Conservation (phyloP, 2,113 vertebrate species). For the Mirza zaza region DNA sequence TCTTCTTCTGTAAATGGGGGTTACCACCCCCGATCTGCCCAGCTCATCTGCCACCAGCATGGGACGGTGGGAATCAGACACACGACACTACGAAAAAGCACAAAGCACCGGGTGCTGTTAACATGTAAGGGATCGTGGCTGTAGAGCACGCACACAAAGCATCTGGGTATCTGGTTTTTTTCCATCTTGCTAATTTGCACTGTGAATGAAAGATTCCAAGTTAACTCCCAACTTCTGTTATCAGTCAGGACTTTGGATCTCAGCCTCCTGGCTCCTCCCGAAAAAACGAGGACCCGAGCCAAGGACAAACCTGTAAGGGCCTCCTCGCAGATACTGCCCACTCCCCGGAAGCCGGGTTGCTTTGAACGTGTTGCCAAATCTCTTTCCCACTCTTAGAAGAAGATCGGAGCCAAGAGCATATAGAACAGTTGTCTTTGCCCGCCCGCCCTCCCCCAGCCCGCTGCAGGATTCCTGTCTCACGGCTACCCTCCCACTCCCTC, state of each 20-base stretch:
- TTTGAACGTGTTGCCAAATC: constrained; percentile 57
- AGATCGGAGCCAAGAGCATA: constrained; percentile 7
- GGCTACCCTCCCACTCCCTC: neutral
- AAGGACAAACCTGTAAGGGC: constrained; percentile 46
- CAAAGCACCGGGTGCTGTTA: neutral
- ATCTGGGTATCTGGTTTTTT: neutral
- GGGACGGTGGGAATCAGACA: neutral
- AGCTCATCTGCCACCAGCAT: no score
- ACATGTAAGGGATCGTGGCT: neutral
- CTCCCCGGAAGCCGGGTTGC: constrained; percentile 40
- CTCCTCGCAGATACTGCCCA: neutral
- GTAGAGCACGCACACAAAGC: neutral
- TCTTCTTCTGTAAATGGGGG: neutral
- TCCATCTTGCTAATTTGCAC: neutral
- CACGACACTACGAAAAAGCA: neutral
- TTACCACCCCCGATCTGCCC: neutral
- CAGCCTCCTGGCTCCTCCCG: constrained; percentile 4
- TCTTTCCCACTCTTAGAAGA: constrained; percentile 14
- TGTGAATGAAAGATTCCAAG: constrained; percentile 31
- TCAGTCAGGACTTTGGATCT: constrained; percentile 57
- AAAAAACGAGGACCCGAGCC: constrained; percentile 13
- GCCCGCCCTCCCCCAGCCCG: neutral
- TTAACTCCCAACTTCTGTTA: constrained; percentile 48
- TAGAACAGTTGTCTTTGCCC: accelerated
- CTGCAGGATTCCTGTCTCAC: constrained; percentile 11